Evolutionary conservation across 2,797 vertebrate genomes (phyloP).

Genomic region (Tangara arthus): DNA sequence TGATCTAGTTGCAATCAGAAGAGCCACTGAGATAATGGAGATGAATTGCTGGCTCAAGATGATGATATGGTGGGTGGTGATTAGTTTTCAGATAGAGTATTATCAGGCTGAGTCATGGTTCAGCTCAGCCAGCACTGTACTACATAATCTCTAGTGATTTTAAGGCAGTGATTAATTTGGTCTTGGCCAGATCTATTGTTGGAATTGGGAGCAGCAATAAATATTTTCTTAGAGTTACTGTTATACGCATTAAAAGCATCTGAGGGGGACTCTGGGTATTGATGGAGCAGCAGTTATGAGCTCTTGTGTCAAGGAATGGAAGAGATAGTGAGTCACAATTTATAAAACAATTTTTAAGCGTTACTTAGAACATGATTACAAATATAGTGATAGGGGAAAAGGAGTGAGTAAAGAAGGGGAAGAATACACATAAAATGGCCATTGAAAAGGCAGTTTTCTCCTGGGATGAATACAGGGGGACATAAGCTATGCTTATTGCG

Average conservation of each 20-base stretch:
- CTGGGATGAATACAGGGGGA: neutral
- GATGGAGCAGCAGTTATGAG: neutral
- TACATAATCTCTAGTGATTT: slow-evolving; percentile 30
- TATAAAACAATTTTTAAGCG: neutral
- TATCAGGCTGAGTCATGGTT: slow-evolving; percentile 26
- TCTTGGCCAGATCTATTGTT: slow-evolving; percentile 33
- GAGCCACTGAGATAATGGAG: slow-evolving; percentile 52
- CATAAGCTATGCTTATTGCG: neutral
- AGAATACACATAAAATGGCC: neutral
- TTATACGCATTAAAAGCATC: neutral
- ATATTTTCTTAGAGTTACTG: neutral
- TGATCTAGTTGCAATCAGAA: slow-evolving; percentile 45
- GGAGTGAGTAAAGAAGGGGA: neutral
- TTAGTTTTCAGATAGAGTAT: slow-evolving; percentile 42
- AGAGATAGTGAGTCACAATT: neutral
- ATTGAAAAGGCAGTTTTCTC: neutral
- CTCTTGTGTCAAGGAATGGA: neutral
- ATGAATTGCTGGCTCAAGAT: slow-evolving; percentile 42
- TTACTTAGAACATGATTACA: neutral
- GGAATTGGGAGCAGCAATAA: slow-evolving; percentile 22
- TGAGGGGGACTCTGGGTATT: neutral
- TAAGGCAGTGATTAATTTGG: slow-evolving; percentile 49
- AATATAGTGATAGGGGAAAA: neutral
- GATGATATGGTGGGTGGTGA: slow-evolving; percentile 19
- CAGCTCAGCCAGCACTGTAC: neutral